These are phyloP conservation scores for Pavo muticus DNA, from an alignment of 2,113 vertebrate species.

Conservation along the genomic window DNA sequence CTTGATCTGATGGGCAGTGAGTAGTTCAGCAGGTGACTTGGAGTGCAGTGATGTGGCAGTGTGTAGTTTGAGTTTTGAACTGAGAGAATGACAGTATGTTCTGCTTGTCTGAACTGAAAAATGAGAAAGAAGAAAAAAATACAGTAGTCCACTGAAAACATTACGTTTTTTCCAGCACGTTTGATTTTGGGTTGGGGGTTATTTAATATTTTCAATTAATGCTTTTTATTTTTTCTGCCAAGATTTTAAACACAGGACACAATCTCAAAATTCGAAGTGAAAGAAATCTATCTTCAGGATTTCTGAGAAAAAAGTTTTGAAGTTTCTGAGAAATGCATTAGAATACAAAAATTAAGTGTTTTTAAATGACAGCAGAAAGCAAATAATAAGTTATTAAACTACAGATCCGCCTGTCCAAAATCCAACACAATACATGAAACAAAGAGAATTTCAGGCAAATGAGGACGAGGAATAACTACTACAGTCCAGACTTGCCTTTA, in stretches of 20 bases:
- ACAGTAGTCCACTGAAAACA: neutral
- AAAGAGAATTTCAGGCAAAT: neutral
- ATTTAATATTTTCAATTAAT: neutral
- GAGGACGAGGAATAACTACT: neutral
- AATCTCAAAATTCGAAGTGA: neutral
- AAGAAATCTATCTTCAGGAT: neutral
- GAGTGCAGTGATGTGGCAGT: neutral
- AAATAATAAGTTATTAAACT: neutral
- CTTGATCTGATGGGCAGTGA: neutral
- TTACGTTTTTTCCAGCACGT: neutral
- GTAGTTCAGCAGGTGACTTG: neutral
- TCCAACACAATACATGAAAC: neutral
- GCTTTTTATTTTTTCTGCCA: neutral
- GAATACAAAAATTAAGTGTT: neutral
- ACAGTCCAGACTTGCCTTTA: neutral
- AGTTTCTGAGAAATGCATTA: conserved; percentile 4
- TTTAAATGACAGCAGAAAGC: neutral
- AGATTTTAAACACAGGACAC: neutral
- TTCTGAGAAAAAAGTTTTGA: neutral
- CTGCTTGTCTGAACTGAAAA: neutral
- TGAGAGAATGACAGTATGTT: neutral
- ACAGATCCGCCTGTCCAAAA: neutral
- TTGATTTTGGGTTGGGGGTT: neutral
- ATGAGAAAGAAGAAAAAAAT: neutral
- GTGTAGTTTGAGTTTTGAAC: neutral